These are phyloP conservation scores for Drosophila tropicalis DNA, from an alignment of 1,140 invertebrate genomes.

Conservation along the genomic window DNA sequence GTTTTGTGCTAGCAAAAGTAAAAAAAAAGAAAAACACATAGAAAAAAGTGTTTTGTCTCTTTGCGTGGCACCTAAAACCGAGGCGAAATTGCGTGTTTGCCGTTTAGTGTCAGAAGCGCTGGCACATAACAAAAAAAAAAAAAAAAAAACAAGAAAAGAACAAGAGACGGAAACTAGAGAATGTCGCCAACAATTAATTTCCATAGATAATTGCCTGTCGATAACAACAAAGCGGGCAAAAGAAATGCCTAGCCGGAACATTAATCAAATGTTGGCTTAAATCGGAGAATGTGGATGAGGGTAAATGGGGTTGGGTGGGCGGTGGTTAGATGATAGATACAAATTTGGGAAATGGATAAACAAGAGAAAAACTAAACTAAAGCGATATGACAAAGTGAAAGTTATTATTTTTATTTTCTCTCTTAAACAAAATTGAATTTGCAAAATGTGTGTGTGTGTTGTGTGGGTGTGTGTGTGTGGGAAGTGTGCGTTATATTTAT, in stretches of 20 bases:
- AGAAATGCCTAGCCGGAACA: constrained; percentile 36
- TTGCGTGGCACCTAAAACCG: constrained; percentile 5
- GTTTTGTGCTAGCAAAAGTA: constrained; percentile 1
- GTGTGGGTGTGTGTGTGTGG: constrained; percentile 24
- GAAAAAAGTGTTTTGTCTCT: neutral
- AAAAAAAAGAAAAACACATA: neutral
- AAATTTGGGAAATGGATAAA: neutral
- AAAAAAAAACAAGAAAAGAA: neutral
- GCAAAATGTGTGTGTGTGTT: constrained; percentile 45
- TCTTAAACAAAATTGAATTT: constrained; percentile 67
- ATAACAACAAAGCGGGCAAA: constrained; percentile 54
- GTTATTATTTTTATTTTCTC: constrained; percentile 71
- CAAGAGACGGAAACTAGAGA: constrained; percentile 6
- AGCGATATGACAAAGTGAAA: constrained; percentile 57
- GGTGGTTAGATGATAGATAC: neutral
- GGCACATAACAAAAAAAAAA: constrained; percentile 45
- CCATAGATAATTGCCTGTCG: constrained; percentile 70
- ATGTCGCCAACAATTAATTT: constrained; percentile 67
- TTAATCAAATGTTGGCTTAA: constrained; percentile 71
- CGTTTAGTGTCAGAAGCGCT: constrained; percentile 40
- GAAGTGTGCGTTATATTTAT: constrained; percentile 24
- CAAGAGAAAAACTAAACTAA: constrained; percentile 30
- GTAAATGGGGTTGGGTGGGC: neutral
- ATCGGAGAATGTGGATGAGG: constrained; percentile 27
- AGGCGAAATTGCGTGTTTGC: constrained; percentile 41